These are phyloP conservation scores for Ispidina picta DNA, from an alignment of 2,797 vertebrate genomes.

Conservation along the genomic window DNA sequence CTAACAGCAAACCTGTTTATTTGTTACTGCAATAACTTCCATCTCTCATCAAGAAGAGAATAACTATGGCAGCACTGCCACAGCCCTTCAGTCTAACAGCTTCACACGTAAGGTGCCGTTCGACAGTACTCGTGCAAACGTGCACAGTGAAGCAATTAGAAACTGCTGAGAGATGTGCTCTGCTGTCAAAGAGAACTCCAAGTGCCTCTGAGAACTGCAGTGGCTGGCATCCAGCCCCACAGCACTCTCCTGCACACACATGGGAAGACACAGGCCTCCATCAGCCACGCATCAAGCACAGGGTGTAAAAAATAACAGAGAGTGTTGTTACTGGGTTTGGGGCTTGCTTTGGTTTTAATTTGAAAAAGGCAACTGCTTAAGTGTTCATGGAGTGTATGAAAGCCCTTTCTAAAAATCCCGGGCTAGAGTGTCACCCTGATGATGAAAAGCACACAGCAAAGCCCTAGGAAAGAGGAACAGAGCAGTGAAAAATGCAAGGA, in stretches of 20 bases:
- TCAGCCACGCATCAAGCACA: neutral
- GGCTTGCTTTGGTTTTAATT: neutral
- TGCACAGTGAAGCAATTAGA: constrained; percentile 26
- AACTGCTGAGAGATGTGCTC: constrained; percentile 13
- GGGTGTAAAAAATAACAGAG: neutral
- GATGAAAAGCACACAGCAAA: neutral
- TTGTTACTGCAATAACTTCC: constrained; percentile 17
- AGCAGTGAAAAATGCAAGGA: neutral
- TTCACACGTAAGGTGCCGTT: neutral
- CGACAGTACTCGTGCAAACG: constrained; percentile 8
- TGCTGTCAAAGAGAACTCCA: neutral
- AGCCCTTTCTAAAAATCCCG: neutral
- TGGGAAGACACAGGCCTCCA: neutral
- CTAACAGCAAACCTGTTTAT: neutral
- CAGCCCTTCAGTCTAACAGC: neutral
- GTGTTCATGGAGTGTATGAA: neutral
- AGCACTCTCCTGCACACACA: neutral
- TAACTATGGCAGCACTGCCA: neutral
- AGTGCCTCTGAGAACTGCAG: neutral
- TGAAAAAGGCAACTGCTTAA: neutral
- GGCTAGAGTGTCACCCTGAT: neutral
- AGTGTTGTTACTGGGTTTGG: neutral
- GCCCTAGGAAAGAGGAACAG: neutral
- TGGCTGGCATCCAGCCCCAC: neutral
- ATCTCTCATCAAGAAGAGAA: constrained; percentile 23